phyloP scores from a whole-genome alignment of 2,888 invertebrate species.

The Zhengitettix transpicula region DNA sequence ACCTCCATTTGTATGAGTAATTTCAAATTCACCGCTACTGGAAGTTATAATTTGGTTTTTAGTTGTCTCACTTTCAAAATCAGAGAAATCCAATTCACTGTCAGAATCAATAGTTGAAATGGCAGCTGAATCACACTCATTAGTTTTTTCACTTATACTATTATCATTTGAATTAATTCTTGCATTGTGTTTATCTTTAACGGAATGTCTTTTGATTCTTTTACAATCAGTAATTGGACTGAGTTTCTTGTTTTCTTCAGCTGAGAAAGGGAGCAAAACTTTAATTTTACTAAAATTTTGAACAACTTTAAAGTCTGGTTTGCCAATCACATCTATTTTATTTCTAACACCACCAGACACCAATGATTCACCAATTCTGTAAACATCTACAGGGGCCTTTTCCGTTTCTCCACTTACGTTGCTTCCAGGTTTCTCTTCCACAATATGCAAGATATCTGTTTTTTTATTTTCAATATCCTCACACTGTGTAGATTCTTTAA shows the following conservation, averaged over 20 bases:
- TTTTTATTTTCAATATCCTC: too few species aligned
- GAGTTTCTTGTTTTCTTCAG: constrained; percentile 29
- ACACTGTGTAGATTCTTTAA: too few species aligned
- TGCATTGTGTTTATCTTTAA: neutral
- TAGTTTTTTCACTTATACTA: constrained; percentile 21
- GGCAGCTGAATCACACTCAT: constrained; percentile 40
- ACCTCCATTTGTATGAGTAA: constrained; percentile 25
- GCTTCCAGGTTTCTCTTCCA: too few species aligned
- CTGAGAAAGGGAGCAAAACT: constrained; percentile 38
- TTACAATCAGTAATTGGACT: constrained; percentile 6
- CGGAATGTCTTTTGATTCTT: neutral
- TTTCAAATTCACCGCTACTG: constrained; percentile 27
- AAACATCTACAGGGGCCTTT: too few species aligned
- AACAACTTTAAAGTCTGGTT: constrained; percentile 36
- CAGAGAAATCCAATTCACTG: constrained; percentile 29
- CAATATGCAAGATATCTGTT: too few species aligned
- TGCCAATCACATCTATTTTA: constrained; percentile 19
- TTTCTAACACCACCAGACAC: neutral
- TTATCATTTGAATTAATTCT: constrained; percentile 2
- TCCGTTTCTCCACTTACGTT: too few species aligned
- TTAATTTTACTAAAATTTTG: constrained; percentile 72
- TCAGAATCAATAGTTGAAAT: constrained; percentile 52
- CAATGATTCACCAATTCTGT: too few species aligned
- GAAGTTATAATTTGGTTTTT: constrained; percentile 21
- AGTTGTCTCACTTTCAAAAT: constrained; percentile 28